phyloP scores from a whole-genome alignment of 1,140 invertebrate genomes.

The Capitella teleta region DNA sequence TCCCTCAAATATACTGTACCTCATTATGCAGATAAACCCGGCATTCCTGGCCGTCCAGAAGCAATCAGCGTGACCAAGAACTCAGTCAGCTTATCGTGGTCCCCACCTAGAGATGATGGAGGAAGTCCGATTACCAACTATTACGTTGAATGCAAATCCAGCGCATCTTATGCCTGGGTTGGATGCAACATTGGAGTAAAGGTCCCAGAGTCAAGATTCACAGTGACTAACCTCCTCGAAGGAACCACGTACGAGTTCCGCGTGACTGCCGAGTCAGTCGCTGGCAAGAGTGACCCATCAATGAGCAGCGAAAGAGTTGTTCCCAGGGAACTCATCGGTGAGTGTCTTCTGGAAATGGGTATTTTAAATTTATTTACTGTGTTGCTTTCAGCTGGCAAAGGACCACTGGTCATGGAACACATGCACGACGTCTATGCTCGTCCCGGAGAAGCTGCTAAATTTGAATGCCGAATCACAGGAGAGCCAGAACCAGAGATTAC shows the following conservation, averaged over 20 bases:
- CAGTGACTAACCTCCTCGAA: slow-evolving; percentile 70
- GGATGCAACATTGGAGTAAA: slow-evolving; percentile 7
- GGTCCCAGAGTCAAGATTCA: slow-evolving; percentile 31
- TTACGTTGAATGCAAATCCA: slow-evolving; percentile 60
- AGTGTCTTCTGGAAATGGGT: not conserved
- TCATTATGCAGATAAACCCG: slow-evolving; percentile 59
- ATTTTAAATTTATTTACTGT: not conserved
- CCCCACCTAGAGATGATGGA: slow-evolving; percentile 78
- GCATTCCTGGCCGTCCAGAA: slow-evolving; percentile 83
- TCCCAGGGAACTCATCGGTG: slow-evolving; percentile 7
- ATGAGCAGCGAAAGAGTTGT: slow-evolving; percentile 1
- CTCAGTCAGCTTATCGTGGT: slow-evolving; percentile 74
- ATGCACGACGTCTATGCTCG: slow-evolving; percentile 3
- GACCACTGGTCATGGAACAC: slow-evolving; percentile 7
- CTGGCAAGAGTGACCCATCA: slow-evolving; percentile 77
- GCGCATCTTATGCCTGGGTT: slow-evolving; percentile 3
- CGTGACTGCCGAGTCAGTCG: slow-evolving; percentile 90
- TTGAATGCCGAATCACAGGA: slow-evolving; percentile 76
- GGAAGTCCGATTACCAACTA: slow-evolving; percentile 82
- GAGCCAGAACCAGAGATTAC: slow-evolving; percentile 77
- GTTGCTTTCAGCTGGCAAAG: slow-evolving; percentile 4
- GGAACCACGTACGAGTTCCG: slow-evolving; percentile 91
- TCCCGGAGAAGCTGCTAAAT: slow-evolving; percentile 17
- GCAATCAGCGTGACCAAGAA: slow-evolving; percentile 86
- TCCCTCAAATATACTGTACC: not conserved